Evolutionary conservation across 2,888 invertebrate genomes (phyloP).

Genomic region (Argynnis bischoffii): DNA sequence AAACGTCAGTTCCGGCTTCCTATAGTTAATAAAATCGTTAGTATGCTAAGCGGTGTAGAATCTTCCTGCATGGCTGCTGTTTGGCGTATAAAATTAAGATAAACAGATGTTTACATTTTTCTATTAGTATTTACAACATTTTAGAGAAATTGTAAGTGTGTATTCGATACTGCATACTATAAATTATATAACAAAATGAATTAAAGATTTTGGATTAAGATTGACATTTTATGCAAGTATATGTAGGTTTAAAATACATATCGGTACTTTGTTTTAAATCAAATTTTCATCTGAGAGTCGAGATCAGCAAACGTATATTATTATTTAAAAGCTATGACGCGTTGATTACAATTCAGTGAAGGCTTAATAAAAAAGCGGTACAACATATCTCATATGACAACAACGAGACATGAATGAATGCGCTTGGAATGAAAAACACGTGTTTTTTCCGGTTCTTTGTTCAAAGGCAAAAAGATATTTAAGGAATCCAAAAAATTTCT

Average conservation of each 20-base stretch:
- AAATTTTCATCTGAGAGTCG: no score
- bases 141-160: no score
- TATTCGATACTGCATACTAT: no score
- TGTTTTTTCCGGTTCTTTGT: conserved; percentile 15
- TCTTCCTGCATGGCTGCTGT: conserved; percentile 18
- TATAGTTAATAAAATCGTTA: conserved; percentile 30
- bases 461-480: conserved; percentile 14
- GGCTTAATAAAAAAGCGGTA: conserved; percentile 8
- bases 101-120: background rate
- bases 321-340: background rate
- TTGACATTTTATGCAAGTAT: no score
- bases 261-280: no score
- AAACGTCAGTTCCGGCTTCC: conserved; percentile 47
- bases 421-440: conserved; percentile 15
- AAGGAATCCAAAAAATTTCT: conserved; percentile 15
- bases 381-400: background rate
- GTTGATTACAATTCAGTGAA: conserved; percentile 7
- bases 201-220: no score
- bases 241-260: no score
- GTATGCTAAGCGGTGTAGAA: conserved; percentile 28
- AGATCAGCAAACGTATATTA: background rate
- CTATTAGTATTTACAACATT: no score
- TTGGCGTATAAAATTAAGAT: background rate
- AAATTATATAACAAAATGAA: no score
- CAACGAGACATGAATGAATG: conserved; percentile 4